Evolutionary conservation across 2,888 invertebrate genomes (phyloP), one percentile per base, ranked within the genome.

Genomic region (Empis stercorea): DNA sequence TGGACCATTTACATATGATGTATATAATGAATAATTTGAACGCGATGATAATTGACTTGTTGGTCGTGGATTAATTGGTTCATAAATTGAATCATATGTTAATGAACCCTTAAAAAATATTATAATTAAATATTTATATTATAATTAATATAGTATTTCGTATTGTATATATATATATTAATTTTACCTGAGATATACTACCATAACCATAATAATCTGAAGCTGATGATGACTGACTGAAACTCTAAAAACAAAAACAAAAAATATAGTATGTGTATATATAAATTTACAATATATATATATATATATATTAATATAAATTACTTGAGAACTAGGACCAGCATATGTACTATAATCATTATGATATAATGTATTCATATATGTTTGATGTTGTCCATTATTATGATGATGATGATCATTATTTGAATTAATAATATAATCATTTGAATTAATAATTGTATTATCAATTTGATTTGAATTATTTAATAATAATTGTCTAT

Each of bases 11-110:
- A 68, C 76, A 57, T 81, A 81, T 2, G 81, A 77, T 10, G 78
- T 78, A 56, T 83, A 83, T 54, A 79, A 66, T 3, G 81, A 79
- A 61, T 80, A 82, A 59, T 80, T 81, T 17, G 80, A 77, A 37
- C 76, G 70, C 6, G 76, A 73, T 1, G 82, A 81, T 63, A 81
- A 69, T 55, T 82, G 79, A 57, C 79, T 82, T 10, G 82, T 78
- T 45, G 85, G 81, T 32, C 83, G 76, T n/a, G 86, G 85, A 69
- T 86, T 87, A 54, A 91, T 89, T n/a, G 91, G 91, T 60, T 91
- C 91, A 67, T 91, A 91, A 55, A 91, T 81, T 20, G 89, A 88
- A 66, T 91, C 91, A 68, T 91, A 91, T 1, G 84, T 85, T 3
- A 80, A 79, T 1, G 80, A 81, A 32, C 76, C 75, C 70, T 81